phyloP scores from a whole-genome alignment of 2,797 vertebrate genomes.

The Xenopus petersii region DNA sequence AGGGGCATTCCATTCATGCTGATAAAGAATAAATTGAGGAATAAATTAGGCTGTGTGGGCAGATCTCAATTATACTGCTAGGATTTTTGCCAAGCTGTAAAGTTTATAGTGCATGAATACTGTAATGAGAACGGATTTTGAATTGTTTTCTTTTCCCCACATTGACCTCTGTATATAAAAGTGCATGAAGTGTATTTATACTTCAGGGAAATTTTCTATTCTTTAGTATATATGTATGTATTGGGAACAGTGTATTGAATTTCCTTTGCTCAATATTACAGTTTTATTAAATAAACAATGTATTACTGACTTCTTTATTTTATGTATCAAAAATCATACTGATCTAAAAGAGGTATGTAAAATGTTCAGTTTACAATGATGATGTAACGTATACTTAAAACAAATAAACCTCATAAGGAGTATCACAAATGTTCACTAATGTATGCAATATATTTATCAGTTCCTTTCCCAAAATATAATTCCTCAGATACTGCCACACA shows the following conservation, averaged over 20 bases:
- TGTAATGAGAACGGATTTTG: constrained; percentile 40
- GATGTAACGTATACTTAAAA: no score
- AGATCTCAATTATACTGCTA: constrained; percentile 48
- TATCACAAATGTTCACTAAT: no score
- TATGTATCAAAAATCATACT: no score
- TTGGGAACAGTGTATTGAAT: background rate
- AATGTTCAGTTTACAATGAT: background rate
- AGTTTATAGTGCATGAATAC: constrained; percentile 46
- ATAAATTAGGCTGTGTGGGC: constrained; percentile 49
- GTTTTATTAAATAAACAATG: background rate
- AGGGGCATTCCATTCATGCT: constrained; percentile 35
- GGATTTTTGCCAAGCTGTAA: constrained; percentile 46
- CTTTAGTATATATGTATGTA: constrained; percentile 11
- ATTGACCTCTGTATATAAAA: constrained; percentile 35
- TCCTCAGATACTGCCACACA: no score
- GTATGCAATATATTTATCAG: no score
- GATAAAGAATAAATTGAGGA: constrained; percentile 44
- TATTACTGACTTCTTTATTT: no score
- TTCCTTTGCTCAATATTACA: constrained; percentile 9
- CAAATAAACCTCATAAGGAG: no score
- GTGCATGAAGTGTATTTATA: constrained; percentile 17
- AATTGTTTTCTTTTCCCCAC: constrained; percentile 45
- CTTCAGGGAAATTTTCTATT: constrained; percentile 19
- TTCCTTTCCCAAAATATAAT: no score
- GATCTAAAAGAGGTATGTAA: background rate